Evolutionary conservation across 1,140 invertebrate species (phyloP), one percentile per base, ranked within the genome.

Genomic region (Himalopsyche phryganea): DNA sequence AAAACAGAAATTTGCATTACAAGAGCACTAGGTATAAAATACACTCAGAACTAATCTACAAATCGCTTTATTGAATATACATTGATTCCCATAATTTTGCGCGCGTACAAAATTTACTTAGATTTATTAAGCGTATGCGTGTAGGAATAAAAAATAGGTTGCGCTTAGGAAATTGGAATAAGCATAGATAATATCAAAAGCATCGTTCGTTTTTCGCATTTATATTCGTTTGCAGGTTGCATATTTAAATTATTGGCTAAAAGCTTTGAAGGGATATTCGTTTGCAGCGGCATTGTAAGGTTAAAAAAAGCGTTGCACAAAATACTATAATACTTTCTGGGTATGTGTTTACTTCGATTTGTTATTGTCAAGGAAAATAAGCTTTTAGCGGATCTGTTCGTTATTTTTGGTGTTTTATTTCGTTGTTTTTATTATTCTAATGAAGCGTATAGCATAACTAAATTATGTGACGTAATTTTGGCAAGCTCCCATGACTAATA

Each of bases 401-500:
- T 41, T 38, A 5, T 56, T 49, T 48, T 49, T 49, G 7, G 40
- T 45, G 18, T 45, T 45, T 17, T n/a, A n/a, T n/a, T 28, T 28
- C 9, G 23, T 28, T 28, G 3, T 28, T 28, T 46, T 46, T 36
- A 47, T 36, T 46, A 18, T 45, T 32, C 13, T 41, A 15, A 36
- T 42, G 15, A 44, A 32, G 17, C 15, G 6, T 10, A 40, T 10
- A 20, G 38, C 23, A 38, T 32, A 20, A 32, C 19, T 13, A 46
- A 13, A 28, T 35, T 46, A 20, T 53, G 6, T 20, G 3, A n/a
- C 13, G 11, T 44, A 53, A 41, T 20, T 42, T 42, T 4, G 13
- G 7, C 40, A 6, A 9, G 6, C 9, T 42, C 15, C 14, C 7
- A 42, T 42, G n/a, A 15, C 73, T 71, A 78, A 49, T 76, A 76